A percentile compares a stretch with the other conserved stretches of the same genome.
These are phyloP conservation scores for Lepidocyrtoides sp. DNA, from an alignment of 2,888 invertebrate genomes.

Conservation along the genomic window DNA sequence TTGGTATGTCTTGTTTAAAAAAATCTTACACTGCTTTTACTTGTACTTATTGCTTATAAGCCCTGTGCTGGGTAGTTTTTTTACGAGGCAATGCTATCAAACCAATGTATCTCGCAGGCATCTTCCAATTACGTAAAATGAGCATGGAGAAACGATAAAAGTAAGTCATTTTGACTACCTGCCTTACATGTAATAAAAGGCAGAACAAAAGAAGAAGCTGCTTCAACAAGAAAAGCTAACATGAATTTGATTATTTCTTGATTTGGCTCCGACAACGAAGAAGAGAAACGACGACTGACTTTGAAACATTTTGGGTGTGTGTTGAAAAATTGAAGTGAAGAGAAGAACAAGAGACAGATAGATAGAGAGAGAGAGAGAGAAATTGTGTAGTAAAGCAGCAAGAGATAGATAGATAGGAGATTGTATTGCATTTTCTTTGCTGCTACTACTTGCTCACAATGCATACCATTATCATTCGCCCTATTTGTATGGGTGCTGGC, in stretches of 20 bases:
- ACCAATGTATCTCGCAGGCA: conserved; percentile 32
- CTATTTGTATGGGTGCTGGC: conserved; percentile 49
- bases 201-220: conserved; percentile 16
- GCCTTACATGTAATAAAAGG: conserved; percentile 47
- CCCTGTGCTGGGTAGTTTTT: not conserved
- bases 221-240: conserved; percentile 53
- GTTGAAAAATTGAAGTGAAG: conserved; percentile 8
- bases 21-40: not conserved
- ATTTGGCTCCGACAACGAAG: conserved; percentile 52
- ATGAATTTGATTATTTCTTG: conserved; percentile 68
- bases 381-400: not conserved
- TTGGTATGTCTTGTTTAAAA: not conserved
- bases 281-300: conserved; percentile 1
- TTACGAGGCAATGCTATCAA: conserved; percentile 25
- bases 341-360: not conserved
- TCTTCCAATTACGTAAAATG: conserved; percentile 69
- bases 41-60: not conserved
- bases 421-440: conserved; percentile 27
- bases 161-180: conserved; percentile 62
- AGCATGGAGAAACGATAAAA: conserved; percentile 65
- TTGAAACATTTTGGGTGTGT: conserved; percentile 58
- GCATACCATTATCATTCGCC: conserved; percentile 15
- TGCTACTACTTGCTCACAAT: conserved; percentile 1
- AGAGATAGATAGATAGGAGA: conserved; percentile 19
- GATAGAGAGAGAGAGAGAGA: conserved; percentile 14